These are phyloP conservation scores for Labeo catla DNA, from an alignment of 2,113 vertebrate genomes.

Conservation along the genomic window DNA sequence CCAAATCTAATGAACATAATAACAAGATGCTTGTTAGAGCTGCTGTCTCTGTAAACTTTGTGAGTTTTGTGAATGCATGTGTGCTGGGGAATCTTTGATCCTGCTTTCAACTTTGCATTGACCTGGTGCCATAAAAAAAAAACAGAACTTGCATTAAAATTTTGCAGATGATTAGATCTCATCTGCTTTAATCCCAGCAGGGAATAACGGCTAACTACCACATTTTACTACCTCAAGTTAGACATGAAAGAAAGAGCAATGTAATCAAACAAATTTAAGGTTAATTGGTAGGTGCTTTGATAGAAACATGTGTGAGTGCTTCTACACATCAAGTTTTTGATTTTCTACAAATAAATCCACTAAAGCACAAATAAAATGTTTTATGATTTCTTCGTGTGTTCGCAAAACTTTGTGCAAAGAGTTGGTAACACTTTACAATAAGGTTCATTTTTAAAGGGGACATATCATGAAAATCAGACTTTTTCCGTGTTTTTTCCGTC, in stretches of 20 bases:
- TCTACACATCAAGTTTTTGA: not conserved
- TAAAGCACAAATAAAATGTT: not conserved
- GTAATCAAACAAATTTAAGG: not conserved
- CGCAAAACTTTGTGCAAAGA: not conserved
- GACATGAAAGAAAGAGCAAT: not conserved
- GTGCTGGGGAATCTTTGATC: not conserved
- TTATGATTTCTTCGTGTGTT: not conserved
- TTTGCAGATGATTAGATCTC: not conserved
- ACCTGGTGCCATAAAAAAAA: not conserved
- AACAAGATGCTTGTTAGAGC: not conserved
- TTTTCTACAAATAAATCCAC: not conserved
- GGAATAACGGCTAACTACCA: not conserved
- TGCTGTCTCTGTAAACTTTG: slow-evolving; percentile 14
- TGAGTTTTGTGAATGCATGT: not conserved
- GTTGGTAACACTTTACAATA: not conserved
- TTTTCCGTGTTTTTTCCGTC: too few species aligned
- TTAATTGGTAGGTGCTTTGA: not conserved
- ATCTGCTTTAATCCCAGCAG: not conserved
- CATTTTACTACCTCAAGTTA: not conserved
- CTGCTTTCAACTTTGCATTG: not conserved
- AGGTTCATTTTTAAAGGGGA: not conserved
- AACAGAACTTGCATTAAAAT: not conserved
- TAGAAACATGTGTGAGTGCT: not conserved
- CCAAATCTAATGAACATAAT: not conserved
- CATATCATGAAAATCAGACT: too few species aligned